phyloP scores from a whole-genome alignment of 64 coral and sea anemone genomes.

The Catalaphyllia jardinei region DNA sequence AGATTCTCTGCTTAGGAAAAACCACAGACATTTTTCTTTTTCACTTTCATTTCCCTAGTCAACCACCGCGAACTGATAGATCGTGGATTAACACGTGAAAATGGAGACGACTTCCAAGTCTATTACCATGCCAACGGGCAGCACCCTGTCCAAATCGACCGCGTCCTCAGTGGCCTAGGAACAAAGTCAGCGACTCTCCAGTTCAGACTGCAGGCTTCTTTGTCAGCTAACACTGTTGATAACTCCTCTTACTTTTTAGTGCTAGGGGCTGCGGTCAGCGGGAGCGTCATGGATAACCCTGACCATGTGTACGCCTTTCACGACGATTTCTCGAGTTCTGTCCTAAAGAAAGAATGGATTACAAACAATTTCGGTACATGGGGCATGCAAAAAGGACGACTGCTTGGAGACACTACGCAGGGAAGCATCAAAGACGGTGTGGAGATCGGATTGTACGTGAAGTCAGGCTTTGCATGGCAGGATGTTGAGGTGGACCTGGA shows the following conservation, averaged over 20 bases:
- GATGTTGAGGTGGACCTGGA: slow-evolving; percentile 33
- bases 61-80: slow-evolving; percentile 30
- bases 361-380: not conserved
- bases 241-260: not conserved
- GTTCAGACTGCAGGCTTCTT: slow-evolving; percentile 5
- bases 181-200: not conserved
- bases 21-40: too few relatives aligned
- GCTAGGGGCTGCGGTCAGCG: not conserved
- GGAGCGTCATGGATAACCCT: slow-evolving; percentile 4
- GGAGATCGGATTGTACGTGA: not conserved
- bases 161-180: slow-evolving; percentile 15
- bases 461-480: not conserved
- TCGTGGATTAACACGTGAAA: slow-evolving; percentile 19
- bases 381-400: slow-evolving; percentile 3
- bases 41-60: not conserved
- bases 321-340: slow-evolving; percentile 6
- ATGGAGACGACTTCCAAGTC: slow-evolving; percentile 52
- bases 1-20: too few relatives aligned
- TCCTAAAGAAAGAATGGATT: not conserved
- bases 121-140: slow-evolving; percentile 17
- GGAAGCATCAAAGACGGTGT: too few relatives aligned
- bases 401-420: not conserved
- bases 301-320: slow-evolving; percentile 6
- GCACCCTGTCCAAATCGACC: slow-evolving; percentile 24
- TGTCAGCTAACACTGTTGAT: slow-evolving; percentile 10